Base-by-base conservation (phyloP, 1,140 invertebrate genomes). In the Notospermus geniculatus region DNA sequence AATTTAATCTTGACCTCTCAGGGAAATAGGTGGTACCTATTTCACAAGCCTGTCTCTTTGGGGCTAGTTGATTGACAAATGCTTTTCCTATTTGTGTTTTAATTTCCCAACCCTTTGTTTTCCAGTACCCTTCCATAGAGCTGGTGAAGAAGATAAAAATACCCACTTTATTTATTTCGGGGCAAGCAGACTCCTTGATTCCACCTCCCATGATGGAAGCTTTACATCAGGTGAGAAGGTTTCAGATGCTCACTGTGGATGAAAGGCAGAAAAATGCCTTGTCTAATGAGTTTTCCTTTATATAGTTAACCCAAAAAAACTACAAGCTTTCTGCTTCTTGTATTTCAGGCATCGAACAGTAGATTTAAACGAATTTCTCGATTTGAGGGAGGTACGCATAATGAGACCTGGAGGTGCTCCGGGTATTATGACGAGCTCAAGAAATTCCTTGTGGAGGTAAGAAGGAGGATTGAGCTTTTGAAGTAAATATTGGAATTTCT, bases 181-280 rank as follows among this genome's bases (percentile, higher is more conserved):
- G 80, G 19, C 83, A 90, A 61, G 86, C 87, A 25, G 94, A 96
- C 80, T 86, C 86, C 27, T 80, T 96, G 54, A 92, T 97, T 32
- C 93, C 93, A 45, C 87, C 89, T 5, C 71, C 80, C 52, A 96
- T 96, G 93, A 94, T 93, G 86, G 82, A 85, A 63, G 85, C 88
- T 59, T 83, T 96, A 58, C 89, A 89, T 50, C 63, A 74, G 53
- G 79, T 81, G 70, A 72, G 70, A 50, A 17, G 1, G 11, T 23
- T 25, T n/a, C n/a, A n/a, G 23, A 13, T 7, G 13, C n/a, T 59
- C n/a, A n/a, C n/a, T n/a, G n/a, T n/a, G n/a, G n/a, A n/a, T 59
- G 15, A 59, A 7, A 1, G 17, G 1, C 11, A 46, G 22, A 19
- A 30, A 17, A 19, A 22, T 2, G 1, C 32, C 41, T 15, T 36